phyloP scores from a whole-genome alignment of 2,888 invertebrate species.

The Drosophila borealis region DNA sequence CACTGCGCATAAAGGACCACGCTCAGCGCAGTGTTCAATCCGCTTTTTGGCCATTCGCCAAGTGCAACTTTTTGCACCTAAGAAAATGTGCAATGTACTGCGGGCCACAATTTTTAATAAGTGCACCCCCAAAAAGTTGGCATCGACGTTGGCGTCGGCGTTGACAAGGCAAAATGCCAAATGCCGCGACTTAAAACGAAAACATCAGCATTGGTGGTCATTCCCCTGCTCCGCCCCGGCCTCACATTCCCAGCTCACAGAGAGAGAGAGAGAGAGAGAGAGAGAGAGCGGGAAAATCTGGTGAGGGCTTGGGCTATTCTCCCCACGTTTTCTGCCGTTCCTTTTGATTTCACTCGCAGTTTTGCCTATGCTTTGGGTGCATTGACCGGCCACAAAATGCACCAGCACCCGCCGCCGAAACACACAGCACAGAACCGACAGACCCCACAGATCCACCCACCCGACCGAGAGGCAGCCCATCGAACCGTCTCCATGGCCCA shows the following conservation, averaged over 20 bases:
- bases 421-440: constrained; percentile 1
- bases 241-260: constrained; percentile 28
- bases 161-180: constrained; percentile 72
- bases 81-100: constrained; percentile 62
- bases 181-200: constrained; percentile 72
- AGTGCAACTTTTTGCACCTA: constrained; percentile 79
- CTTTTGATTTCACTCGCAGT: constrained; percentile 55
- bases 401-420: constrained; percentile 10
- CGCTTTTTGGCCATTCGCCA: constrained; percentile 52
- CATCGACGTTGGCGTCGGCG: constrained; percentile 30
- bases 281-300: too few species aligned
- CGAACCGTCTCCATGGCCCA: constrained; percentile 9
- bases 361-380: constrained; percentile 56
- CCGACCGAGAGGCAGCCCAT: constrained; percentile 11
- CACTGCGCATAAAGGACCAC: neutral
- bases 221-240: constrained; percentile 1
- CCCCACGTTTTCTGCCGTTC: constrained; percentile 43
- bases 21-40: constrained; percentile 16
- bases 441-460: neutral
- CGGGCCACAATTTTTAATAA: constrained; percentile 59
- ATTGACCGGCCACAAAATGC: constrained; percentile 53
- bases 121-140: constrained; percentile 49
- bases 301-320: neutral
- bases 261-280: neutral
- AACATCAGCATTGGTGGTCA: constrained; percentile 53